Evolutionary conservation across 1,140 invertebrate species (phyloP).

Genomic region (Magallana angulata): DNA sequence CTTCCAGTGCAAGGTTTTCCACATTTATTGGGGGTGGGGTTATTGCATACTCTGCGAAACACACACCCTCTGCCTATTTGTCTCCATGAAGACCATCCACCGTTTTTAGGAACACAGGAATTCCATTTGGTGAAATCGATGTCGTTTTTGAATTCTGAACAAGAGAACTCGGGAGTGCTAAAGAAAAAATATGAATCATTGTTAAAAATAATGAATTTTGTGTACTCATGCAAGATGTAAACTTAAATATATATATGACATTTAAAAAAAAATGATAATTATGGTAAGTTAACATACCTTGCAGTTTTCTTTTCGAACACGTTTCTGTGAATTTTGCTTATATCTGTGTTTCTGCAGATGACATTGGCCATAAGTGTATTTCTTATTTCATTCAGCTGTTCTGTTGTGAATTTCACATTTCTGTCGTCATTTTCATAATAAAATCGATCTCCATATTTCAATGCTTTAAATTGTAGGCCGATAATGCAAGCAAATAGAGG

Average conservation of each 20-base stretch:
- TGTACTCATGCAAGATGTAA: too few relatives aligned
- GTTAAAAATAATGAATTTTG: too few relatives aligned
- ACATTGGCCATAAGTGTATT: slow-evolving; percentile 53
- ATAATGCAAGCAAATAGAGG: slow-evolving; percentile 98
- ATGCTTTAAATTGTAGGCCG: slow-evolving; percentile 93
- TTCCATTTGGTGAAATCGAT: slow-evolving; percentile 31
- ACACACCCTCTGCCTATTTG: not conserved
- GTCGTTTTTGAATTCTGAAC: slow-evolving; percentile 34
- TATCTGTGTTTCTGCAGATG: slow-evolving; percentile 58
- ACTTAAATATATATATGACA: too few relatives aligned
- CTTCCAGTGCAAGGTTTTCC: slow-evolving; percentile 41
- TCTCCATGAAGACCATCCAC: slow-evolving; percentile 49
- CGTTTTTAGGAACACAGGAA: slow-evolving; percentile 30
- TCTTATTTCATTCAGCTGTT: slow-evolving; percentile 42
- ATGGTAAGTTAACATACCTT: slow-evolving; percentile 17
- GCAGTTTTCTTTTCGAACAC: slow-evolving; percentile 45
- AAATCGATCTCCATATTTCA: slow-evolving; percentile 94
- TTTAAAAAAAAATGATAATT: too few relatives aligned
- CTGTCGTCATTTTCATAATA: slow-evolving; percentile 91
- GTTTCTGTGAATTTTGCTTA: slow-evolving; percentile 46
- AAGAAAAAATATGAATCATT: not conserved
- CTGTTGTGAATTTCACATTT: slow-evolving; percentile 39
- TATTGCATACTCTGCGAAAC: slow-evolving; percentile 20
- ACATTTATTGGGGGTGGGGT: slow-evolving; percentile 40
- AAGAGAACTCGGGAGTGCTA: not conserved